phyloP scores from a whole-genome alignment of 2,113 vertebrate species.

The Hippocampus abdominalis region DNA sequence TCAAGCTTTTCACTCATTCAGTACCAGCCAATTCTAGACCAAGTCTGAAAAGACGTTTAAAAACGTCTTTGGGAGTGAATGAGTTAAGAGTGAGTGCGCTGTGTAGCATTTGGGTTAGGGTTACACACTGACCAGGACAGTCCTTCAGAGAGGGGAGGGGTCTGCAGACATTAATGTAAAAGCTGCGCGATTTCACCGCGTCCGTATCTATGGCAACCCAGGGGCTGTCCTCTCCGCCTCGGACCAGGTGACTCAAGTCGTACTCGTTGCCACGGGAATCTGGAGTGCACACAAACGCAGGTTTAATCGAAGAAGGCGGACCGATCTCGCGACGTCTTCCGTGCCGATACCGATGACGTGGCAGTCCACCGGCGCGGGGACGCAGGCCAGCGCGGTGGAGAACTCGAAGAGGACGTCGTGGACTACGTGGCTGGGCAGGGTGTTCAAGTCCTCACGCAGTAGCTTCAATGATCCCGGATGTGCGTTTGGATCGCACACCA shows the following conservation, averaged over 20 bases:
- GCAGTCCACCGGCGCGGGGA: constrained; percentile 86
- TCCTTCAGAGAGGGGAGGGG: constrained; percentile 74
- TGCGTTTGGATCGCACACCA: constrained; percentile 79
- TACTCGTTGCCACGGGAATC: constrained; percentile 87
- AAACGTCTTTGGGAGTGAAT: too few relatives aligned
- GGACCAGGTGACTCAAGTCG: constrained; percentile 84
- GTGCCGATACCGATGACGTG: constrained; percentile 66
- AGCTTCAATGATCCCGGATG: constrained; percentile 73
- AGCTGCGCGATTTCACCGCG: constrained; percentile 65
- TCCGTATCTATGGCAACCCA: constrained; percentile 83
- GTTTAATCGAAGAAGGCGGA: neutral
- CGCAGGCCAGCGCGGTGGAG: constrained; percentile 83
- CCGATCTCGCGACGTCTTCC: neutral
- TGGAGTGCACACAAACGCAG: constrained; percentile 41
- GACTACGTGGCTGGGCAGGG: constrained; percentile 35
- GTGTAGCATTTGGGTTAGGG: too few relatives aligned
- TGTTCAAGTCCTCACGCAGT: constrained; percentile 78
- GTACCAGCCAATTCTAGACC: too few relatives aligned
- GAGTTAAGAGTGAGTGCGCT: too few relatives aligned
- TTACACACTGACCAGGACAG: constrained; percentile 80
- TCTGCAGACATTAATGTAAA: constrained; percentile 89
- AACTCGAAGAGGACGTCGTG: constrained; percentile 85
- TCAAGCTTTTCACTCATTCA: neutral
- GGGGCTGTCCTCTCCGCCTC: constrained; percentile 62
- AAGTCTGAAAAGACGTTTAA: too few relatives aligned